Conservation (phyloP, 2,113 vertebrate genomes). For the Cyphomyrus discorhynchus region DNA sequence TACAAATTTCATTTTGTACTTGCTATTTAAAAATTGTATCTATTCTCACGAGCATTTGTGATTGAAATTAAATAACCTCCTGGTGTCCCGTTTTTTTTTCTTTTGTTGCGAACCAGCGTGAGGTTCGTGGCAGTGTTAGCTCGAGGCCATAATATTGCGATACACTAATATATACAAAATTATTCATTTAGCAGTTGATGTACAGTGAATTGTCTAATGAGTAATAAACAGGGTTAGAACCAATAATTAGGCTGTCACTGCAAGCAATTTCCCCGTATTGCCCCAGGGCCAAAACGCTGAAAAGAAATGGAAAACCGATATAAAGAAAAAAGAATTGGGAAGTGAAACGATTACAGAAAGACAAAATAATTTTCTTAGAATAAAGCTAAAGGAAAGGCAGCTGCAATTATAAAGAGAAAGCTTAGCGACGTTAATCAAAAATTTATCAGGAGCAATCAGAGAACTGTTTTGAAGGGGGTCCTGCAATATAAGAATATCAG, state of each 20-base stretch:
- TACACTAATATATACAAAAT: constrained; percentile 72
- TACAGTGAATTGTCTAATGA: constrained; percentile 72
- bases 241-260: constrained; percentile 75
- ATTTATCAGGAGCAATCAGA: not conserved
- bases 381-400: constrained; percentile 21
- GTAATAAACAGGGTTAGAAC: constrained; percentile 65
- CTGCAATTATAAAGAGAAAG: not conserved
- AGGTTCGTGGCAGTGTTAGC: constrained; percentile 61
- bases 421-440: not conserved
- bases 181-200: constrained; percentile 72
- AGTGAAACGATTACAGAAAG: constrained; percentile 35
- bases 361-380: constrained; percentile 24
- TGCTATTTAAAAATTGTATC: constrained; percentile 52
- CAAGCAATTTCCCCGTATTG: constrained; percentile 55
- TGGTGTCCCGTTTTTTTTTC: constrained; percentile 64
- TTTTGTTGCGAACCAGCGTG: constrained; percentile 64
- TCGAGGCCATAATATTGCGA: constrained; percentile 67
- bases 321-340: constrained; percentile 9
- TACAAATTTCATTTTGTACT: constrained; percentile 45
- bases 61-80: constrained; percentile 69
- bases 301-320: constrained; percentile 27
- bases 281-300: constrained; percentile 49
- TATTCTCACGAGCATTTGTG: constrained; percentile 50
- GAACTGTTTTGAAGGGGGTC: not conserved
- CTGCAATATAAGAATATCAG: not conserved